Evolutionary conservation across 1,140 invertebrate genomes (phyloP).

Genomic region (Drosophila melanica): DNA sequence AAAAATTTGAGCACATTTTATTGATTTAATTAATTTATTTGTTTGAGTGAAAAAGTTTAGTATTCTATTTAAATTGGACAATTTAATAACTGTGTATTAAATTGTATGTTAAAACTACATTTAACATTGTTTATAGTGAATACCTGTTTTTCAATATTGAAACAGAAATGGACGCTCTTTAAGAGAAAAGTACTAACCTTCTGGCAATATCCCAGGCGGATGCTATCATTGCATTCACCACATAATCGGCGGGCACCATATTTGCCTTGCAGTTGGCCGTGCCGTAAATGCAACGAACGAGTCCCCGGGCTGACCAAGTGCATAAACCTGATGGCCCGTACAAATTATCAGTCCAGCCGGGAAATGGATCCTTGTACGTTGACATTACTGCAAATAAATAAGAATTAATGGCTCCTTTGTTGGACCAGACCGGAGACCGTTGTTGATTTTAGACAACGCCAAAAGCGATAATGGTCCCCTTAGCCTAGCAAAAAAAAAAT

Average conservation of each 20-base stretch:
- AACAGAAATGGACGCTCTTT: constrained; percentile 2
- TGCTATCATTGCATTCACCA: constrained; percentile 90
- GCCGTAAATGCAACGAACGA: constrained; percentile 88
- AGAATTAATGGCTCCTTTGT: constrained; percentile 79
- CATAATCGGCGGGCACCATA: constrained; percentile 91
- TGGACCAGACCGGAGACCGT: constrained; percentile 44
- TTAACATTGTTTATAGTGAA: background rate
- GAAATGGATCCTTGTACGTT: constrained; percentile 88
- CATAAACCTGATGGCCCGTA: constrained; percentile 89
- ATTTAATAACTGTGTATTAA: too few relatives aligned
- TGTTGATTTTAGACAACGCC: constrained; percentile 73
- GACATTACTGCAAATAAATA: constrained; percentile 87
- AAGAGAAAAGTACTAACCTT: constrained; percentile 61
- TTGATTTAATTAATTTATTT: too few relatives aligned
- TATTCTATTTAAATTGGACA: too few relatives aligned
- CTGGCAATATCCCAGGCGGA: constrained; percentile 88
- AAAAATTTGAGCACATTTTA: too few relatives aligned
- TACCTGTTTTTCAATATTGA: background rate
- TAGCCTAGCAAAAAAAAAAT: constrained; percentile 2
- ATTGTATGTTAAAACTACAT: background rate
- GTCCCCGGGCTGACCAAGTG: constrained; percentile 86
- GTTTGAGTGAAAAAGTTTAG: too few relatives aligned
- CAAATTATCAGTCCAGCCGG: constrained; percentile 92
- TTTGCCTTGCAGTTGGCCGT: constrained; percentile 87
- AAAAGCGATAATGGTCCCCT: constrained; percentile 67